These are phyloP conservation scores for Cephalopachus bancanus DNA, from an alignment of 2,797 vertebrate species.

Conservation along the genomic window DNA sequence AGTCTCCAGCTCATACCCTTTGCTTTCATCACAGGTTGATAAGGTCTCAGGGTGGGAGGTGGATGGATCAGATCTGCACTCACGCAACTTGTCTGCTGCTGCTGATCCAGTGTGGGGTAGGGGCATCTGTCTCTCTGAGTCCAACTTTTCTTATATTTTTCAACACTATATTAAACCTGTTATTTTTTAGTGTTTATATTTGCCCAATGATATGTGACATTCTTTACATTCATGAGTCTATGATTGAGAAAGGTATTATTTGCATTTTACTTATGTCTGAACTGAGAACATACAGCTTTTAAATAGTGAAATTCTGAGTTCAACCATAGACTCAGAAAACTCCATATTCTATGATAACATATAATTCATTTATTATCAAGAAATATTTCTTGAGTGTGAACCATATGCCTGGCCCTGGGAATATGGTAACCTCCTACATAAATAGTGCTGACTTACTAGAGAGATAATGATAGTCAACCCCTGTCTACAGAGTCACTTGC, in stretches of 20 bases:
- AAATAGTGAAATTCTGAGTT: not conserved
- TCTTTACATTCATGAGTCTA: not conserved
- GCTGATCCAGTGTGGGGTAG: no score
- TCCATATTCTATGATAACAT: not conserved
- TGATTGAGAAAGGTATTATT: not conserved
- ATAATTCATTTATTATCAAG: not conserved
- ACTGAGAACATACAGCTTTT: not conserved
- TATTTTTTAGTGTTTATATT: constrained; percentile 3
- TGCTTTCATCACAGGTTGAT: no score
- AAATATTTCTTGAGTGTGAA: not conserved
- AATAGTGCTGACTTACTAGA: not conserved
- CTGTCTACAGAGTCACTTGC: not conserved
- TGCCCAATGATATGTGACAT: not conserved
- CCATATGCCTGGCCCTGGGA: not conserved
- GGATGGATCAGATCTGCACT: no score
- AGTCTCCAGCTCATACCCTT: no score
- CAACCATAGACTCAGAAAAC: not conserved
- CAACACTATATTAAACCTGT: not conserved
- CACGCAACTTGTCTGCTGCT: no score
- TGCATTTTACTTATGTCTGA: constrained; percentile 18
- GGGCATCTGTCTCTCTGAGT: no score
- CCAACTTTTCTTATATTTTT: not conserved
- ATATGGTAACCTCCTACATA: not conserved
- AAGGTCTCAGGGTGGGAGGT: no score
- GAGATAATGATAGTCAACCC: not conserved